A percentile compares a stretch with the other conserved stretches of the same genome.
Evolutionary conservation across 37 sponge, comb jelly and placozoan genomes (phyloP).

Genomic region (Beroe forskalii): DNA sequence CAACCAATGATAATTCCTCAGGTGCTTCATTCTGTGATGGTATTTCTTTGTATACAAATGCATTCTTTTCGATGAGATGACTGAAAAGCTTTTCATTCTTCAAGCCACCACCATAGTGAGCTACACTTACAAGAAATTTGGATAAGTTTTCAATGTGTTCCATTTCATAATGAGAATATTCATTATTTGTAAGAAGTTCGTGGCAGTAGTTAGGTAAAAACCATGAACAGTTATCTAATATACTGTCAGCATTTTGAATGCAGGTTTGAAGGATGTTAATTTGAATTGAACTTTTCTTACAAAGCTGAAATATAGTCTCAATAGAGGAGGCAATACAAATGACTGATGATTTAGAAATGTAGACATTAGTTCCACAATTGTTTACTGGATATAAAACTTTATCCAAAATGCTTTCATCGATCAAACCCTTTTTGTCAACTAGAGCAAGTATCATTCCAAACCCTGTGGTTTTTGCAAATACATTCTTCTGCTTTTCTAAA

Average conservation of each 20-base stretch:
- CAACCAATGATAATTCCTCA: background rate
- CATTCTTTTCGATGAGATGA: background rate
- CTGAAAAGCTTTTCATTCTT: background rate
- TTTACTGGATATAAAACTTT: background rate
- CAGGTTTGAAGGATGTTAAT: background rate
- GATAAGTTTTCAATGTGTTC: background rate
- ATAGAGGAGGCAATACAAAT: background rate
- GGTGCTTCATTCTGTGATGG: too few species aligned
- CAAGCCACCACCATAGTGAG: background rate
- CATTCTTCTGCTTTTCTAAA: background rate
- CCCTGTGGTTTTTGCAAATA: background rate
- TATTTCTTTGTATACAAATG: too few species aligned
- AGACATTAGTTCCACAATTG: background rate
- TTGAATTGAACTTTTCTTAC: background rate
- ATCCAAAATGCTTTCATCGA: background rate
- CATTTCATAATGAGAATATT: background rate
- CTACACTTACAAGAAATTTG: background rate
- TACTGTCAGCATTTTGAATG: background rate
- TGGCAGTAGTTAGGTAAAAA: background rate
- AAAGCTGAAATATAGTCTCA: background rate
- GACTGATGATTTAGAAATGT: background rate
- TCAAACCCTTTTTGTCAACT: background rate
- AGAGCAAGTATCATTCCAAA: background rate
- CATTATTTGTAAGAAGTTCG: background rate
- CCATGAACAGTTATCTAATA: conserved; percentile 21